These are phyloP conservation scores for Mechanitis messenoides DNA, from an alignment of 2,888 invertebrate species.

Conservation along the genomic window DNA sequence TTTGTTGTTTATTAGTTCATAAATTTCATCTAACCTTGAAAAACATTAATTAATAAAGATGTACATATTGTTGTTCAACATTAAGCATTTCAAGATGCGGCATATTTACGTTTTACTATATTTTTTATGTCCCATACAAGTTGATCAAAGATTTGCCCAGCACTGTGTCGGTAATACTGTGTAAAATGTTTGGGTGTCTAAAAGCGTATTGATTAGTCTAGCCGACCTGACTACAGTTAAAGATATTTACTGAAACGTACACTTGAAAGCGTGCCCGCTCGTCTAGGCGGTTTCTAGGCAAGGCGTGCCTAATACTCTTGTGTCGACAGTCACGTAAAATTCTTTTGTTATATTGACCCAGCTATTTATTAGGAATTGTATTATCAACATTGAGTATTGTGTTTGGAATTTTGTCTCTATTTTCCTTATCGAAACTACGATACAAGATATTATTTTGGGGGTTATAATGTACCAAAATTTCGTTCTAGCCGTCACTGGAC, in stretches of 20 bases:
- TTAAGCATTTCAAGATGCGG: neutral
- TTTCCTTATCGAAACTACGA: too few species aligned
- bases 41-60: too few species aligned
- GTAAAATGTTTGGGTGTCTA: conserved; percentile 33
- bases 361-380: conserved; percentile 33
- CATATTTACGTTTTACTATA: conserved; percentile 21
- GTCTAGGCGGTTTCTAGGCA: conserved; percentile 38
- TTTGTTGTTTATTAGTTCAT: too few species aligned
- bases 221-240: conserved; percentile 36
- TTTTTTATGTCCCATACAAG: conserved; percentile 17
- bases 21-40: too few species aligned
- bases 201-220: conserved; percentile 59
- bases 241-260: conserved; percentile 41
- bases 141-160: conserved; percentile 13
- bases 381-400: too few species aligned
- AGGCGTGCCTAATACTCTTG: neutral
- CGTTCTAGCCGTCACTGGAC: too few species aligned
- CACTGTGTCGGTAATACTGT: neutral
- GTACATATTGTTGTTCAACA: too few species aligned
- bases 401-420: too few species aligned
- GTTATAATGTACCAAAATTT: too few species aligned
- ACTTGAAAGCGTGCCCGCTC: conserved; percentile 30
- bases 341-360: conserved; percentile 15
- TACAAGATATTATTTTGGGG: too few species aligned
- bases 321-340: conserved; percentile 13